Evolutionary conservation across 1,140 invertebrate species (phyloP).

Genomic region (Drosophila grimshawi): DNA sequence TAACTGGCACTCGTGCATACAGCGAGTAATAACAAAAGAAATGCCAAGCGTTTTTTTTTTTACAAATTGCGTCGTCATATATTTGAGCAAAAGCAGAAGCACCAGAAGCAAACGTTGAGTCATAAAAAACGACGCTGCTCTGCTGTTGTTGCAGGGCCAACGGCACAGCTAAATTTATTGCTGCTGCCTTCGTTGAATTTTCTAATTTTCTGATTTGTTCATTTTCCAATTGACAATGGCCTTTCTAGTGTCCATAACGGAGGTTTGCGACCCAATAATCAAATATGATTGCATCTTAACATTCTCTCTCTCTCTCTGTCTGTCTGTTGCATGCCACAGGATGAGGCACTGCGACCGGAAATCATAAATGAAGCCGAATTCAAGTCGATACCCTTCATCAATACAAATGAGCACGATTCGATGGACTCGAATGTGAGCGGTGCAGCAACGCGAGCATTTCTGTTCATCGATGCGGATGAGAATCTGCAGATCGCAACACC

Average conservation of each 20-base stretch:
- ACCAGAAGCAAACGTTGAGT: slow-evolving; percentile 22
- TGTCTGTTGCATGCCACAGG: slow-evolving; percentile 29
- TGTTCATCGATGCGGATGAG: slow-evolving; percentile 86
- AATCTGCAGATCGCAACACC: slow-evolving; percentile 85
- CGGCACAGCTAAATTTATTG: slow-evolving; percentile 18
- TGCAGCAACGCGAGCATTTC: slow-evolving; percentile 75
- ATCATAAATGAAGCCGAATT: slow-evolving; percentile 58
- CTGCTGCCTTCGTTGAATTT: not conserved
- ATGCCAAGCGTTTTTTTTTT: slow-evolving; percentile 41
- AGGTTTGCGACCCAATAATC: slow-evolving; percentile 26
- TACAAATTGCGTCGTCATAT: slow-evolving; percentile 58
- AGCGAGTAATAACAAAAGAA: slow-evolving; percentile 57
- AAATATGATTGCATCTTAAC: slow-evolving; percentile 3
- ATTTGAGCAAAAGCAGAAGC: slow-evolving; percentile 31
- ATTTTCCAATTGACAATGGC: slow-evolving; percentile 29
- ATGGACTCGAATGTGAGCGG: slow-evolving; percentile 38
- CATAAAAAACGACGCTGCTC: slow-evolving; percentile 22
- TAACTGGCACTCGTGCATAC: not conserved
- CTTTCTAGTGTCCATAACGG: slow-evolving; percentile 57
- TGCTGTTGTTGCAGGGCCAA: slow-evolving; percentile 11
- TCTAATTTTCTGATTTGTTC: not conserved
- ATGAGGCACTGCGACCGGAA: slow-evolving; percentile 59
- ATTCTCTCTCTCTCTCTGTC: slow-evolving; percentile 15
- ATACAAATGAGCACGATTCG: slow-evolving; percentile 40
- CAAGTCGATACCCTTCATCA: slow-evolving; percentile 64